Percentiles rank a stretch among this genome's conserved stretches.
Conservation (phyloP, 2,113 vertebrate genomes). For the Glaucidium brasilianum region DNA sequence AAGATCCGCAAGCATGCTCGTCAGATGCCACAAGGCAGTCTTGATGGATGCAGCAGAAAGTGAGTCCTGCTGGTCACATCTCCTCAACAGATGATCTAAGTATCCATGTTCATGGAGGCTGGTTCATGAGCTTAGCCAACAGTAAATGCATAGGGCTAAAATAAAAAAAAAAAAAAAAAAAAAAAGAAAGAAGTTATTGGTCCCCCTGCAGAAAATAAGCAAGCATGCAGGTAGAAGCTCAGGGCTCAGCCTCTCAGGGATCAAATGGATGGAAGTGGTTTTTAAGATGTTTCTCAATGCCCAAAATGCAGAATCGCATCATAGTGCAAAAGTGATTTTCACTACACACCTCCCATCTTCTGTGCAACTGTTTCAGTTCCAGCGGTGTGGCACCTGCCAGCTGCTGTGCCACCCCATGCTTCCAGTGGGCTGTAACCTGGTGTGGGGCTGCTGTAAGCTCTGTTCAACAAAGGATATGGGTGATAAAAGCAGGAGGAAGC, state of each 20-base stretch:
- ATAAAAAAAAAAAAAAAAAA: accelerated
- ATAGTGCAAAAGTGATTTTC: not conserved
- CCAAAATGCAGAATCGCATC: not conserved
- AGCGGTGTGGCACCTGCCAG: not conserved
- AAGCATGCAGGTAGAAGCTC: not conserved
- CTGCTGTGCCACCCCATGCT: not conserved
- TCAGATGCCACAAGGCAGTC: not conserved
- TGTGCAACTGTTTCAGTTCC: not conserved
- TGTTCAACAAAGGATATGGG: not conserved
- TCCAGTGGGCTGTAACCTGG: not conserved
- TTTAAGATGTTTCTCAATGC: not conserved
- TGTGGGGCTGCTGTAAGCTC: not conserved
- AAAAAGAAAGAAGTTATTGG: not conserved
- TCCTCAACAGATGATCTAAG: not conserved
- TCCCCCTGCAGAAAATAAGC: not conserved
- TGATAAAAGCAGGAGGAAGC: not conserved
- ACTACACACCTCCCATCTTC: not conserved
- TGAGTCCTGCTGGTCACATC: not conserved
- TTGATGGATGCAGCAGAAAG: not conserved
- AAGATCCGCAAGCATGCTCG: not conserved
- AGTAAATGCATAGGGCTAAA: not conserved
- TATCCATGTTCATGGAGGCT: not conserved
- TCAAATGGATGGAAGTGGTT: not conserved
- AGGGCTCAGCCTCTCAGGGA: not conserved
- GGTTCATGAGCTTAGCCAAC: not conserved